A percentile compares a stretch with the other conserved stretches of the same genome.
phyloP scores from a whole-genome alignment of 2,888 invertebrate genomes.

The Anorthoa munda region DNA sequence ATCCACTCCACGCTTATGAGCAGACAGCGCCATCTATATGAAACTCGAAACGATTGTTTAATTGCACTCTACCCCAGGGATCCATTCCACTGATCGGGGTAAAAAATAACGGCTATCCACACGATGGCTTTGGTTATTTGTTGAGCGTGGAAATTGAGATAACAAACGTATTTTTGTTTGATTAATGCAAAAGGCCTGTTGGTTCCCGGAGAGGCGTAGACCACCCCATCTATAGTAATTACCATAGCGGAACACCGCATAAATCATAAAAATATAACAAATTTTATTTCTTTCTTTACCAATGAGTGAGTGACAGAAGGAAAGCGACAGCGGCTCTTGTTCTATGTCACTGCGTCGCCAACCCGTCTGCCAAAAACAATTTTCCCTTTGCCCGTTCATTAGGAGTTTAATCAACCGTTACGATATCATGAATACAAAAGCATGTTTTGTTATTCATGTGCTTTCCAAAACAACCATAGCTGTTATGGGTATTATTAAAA shows the following conservation, averaged over 20 bases:
- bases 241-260: neutral
- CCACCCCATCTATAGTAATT: neutral
- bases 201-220: neutral
- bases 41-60: conserved; percentile 63
- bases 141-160: conserved; percentile 42
- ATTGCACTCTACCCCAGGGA: conserved; percentile 61
- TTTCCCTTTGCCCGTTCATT: conserved; percentile 19
- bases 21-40: conserved; percentile 52
- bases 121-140: conserved; percentile 42
- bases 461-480: conserved; percentile 10
- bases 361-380: conserved; percentile 3
- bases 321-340: neutral
- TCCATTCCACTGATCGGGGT: conserved; percentile 50
- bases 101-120: conserved; percentile 55
- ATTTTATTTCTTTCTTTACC: neutral
- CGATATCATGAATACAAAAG: conserved; percentile 50
- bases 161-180: conserved; percentile 45
- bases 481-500: conserved; percentile 18
- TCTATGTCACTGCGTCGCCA: neutral
- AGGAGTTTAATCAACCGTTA: conserved; percentile 14
- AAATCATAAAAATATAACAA: neutral
- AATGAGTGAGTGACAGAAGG: neutral
- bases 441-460: conserved; percentile 30
- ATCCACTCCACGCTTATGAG: conserved; percentile 43
- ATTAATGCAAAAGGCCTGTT: conserved; percentile 36